Percentiles rank a stretch among this genome's conserved stretches.
Evolutionary conservation across 2,113 vertebrate species (phyloP).

Genomic region (Varanus salvator): DNA sequence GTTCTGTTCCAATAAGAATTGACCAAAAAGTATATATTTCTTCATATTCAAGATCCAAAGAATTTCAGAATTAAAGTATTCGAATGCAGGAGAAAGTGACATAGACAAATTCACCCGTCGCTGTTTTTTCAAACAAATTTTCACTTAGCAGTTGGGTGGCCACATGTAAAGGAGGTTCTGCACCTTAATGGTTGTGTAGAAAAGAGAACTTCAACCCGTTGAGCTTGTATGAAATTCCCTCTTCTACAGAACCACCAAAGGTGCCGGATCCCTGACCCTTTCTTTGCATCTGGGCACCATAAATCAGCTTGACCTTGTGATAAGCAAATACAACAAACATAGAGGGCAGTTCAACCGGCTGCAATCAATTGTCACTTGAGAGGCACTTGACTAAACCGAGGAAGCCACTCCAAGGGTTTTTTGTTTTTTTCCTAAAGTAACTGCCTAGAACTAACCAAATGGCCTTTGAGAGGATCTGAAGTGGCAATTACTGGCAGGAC

Average conservation of each 20-base stretch:
- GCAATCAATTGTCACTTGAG: slow-evolving; percentile 14
- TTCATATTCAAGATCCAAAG: too few species aligned
- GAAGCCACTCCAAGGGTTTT: not conserved
- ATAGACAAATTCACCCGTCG: too few species aligned
- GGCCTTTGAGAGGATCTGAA: slow-evolving; percentile 25
- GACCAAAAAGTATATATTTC: too few species aligned
- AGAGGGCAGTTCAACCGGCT: not conserved
- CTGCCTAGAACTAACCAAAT: slow-evolving; percentile 14
- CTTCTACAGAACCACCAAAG: not conserved
- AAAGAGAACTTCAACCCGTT: not conserved
- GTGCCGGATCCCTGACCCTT: not conserved
- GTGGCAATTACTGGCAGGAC: slow-evolving; percentile 20
- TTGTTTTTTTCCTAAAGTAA: not conserved
- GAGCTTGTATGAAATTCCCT: not conserved
- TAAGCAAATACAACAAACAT: not conserved
- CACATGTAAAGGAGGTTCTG: not conserved
- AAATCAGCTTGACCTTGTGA: not conserved
- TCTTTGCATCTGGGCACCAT: not conserved
- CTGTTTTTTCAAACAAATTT: too few species aligned
- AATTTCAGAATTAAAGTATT: too few species aligned
- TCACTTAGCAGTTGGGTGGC: too few species aligned
- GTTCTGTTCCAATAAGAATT: too few species aligned
- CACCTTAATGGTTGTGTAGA: not conserved
- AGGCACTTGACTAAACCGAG: slow-evolving; percentile 21
- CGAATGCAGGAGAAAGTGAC: too few species aligned